Evolutionary conservation across 2,797 vertebrate species (phyloP), one percentile per base, ranked within the genome.

Genomic region (Enteromius fasciolatus): DNA sequence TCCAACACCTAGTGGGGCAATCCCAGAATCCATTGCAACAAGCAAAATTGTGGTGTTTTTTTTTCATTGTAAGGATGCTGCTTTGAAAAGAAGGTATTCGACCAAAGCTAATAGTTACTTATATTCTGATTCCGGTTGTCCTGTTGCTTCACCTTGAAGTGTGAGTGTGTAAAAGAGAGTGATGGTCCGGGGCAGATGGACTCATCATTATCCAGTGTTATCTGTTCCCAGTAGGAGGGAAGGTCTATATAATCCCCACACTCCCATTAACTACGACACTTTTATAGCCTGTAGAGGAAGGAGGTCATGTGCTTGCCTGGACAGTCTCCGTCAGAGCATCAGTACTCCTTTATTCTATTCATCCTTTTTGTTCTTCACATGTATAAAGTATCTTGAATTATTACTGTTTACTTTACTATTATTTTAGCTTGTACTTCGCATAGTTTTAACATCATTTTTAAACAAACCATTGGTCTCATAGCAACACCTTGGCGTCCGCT

Each of bases 221-320:
- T 83, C 81, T 76, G 63, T 68, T 76, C 83, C n/a, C 75, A 77
- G 78, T 81, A 70, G 83, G 78, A 76, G 52, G 74, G 73, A 63
- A 46, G 17, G 80, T 66, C 70, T 81, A 66, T 76, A 76, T 82
- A 82, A 82, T 36, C 73, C 73, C 57, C 48, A 59, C 57, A 63
- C 64, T 81, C 72, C 54, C 67, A 76, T 82, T 82, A 76, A 80
- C 78, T 70, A n/a, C 63, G 79, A 82, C 80, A 72, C 80, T 80
- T 82, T 79, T 74, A 78, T 78, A 61, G 69, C 80, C 48, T 8
- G 31, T 57, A 68, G 54, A 80, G 66, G 69, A 74, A 68, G 39
- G 52, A 79, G 70, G 81, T 81, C 78, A 69, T 70, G 59, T 72
- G 41, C 85, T 83, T 41, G 66, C 66, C 72, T 66, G 72, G 69